Percentiles rank a stretch among this genome's conserved stretches.
Conservation (phyloP, 2,797 vertebrate species). For the Champsocephalus esox region DNA sequence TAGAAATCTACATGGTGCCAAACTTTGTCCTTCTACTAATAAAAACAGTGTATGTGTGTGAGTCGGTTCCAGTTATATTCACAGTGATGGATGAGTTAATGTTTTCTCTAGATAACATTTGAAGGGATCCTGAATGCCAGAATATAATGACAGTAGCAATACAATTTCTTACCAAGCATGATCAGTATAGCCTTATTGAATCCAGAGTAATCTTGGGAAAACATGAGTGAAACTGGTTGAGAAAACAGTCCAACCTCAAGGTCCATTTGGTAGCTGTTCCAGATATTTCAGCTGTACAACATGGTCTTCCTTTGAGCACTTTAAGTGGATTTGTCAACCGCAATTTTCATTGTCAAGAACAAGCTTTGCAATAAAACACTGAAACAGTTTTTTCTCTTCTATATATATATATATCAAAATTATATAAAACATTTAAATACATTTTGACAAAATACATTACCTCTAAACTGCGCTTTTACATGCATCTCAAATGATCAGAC, state of each 20-base stretch:
- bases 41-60: neutral
- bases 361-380: conserved; percentile 11
- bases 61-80: conserved; percentile 21
- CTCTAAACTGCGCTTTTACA: conserved; percentile 58
- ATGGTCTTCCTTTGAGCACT: neutral
- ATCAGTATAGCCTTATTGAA: neutral
- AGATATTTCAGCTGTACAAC: neutral
- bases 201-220: neutral
- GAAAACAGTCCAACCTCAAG: conserved; percentile 16
- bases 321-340: conserved; percentile 7
- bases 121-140: conserved; percentile 3
- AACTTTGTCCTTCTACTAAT: conserved; percentile 6
- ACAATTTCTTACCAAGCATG: neutral
- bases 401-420: conserved; percentile 49
- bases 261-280: neutral
- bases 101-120: conserved; percentile 19
- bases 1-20: conserved; percentile 7
- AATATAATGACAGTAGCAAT: conserved; percentile 1
- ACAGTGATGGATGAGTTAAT: conserved; percentile 28
- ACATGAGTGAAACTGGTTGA: neutral
- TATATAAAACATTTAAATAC: conserved; percentile 69
- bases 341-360: conserved; percentile 1
- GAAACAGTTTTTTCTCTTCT: conserved; percentile 26
- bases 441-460: conserved; percentile 59
- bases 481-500: conserved; percentile 50